A percentile compares a stretch with the other conserved stretches of the same genome.
These are phyloP conservation scores for Wasmannia auropunctata DNA, from an alignment of 1,140 invertebrate genomes.

Conservation along the genomic window DNA sequence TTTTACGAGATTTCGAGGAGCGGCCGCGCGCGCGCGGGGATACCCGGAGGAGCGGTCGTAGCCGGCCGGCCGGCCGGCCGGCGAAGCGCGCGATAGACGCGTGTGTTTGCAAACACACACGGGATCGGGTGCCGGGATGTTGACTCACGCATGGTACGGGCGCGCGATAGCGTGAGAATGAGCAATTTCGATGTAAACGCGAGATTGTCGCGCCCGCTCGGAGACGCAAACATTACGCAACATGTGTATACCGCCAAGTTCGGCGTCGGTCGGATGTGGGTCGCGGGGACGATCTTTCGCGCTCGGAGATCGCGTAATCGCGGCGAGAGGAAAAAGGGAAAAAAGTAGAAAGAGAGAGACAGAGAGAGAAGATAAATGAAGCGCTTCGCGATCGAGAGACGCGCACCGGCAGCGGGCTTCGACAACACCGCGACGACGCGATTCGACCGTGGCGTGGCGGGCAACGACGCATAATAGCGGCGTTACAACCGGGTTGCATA, in stretches of 20 bases:
- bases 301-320: neutral
- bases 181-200: neutral
- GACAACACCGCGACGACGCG: neutral
- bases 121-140: too few relatives aligned
- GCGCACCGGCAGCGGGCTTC: neutral
- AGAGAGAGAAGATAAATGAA: neutral
- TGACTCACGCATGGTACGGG: neutral
- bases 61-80: too few relatives aligned
- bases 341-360: neutral
- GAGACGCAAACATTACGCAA: constrained; percentile 8
- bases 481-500: constrained; percentile 45
- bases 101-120: constrained; percentile 38
- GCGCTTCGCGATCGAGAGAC: neutral
- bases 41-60: too few relatives aligned
- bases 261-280: neutral
- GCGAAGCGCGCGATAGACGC: too few relatives aligned
- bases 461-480: neutral
- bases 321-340: neutral
- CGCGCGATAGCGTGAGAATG: neutral
- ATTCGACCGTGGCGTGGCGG: too few relatives aligned
- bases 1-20: constrained; percentile 34
- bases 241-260: neutral
- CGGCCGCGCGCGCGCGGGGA: too few relatives aligned
- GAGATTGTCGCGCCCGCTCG: neutral
- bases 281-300: too few relatives aligned